Percentiles rank a stretch among this genome's conserved stretches.
Conservation (phyloP, 2,113 vertebrate species). For the Serranochromis macrocephalus region DNA sequence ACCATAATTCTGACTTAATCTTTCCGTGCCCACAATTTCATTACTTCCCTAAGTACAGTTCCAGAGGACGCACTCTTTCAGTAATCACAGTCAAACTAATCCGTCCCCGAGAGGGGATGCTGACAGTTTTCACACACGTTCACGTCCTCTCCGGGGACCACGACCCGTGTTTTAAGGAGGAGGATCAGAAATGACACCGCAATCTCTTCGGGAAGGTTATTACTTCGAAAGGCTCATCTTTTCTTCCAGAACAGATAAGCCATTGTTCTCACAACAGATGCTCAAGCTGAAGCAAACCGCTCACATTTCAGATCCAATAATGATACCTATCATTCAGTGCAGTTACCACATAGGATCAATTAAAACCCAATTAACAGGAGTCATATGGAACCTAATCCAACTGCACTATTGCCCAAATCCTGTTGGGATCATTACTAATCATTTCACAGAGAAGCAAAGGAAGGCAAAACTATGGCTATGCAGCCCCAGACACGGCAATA, state of each 20-base stretch:
- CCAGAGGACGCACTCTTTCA: slow-evolving; percentile 42
- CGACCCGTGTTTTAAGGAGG: not conserved
- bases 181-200: not conserved
- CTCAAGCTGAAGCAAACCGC: not conserved
- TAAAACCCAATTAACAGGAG: slow-evolving; percentile 53
- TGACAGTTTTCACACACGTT: not conserved
- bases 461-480: slow-evolving; percentile 21
- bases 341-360: slow-evolving; percentile 41
- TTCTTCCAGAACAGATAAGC: not conserved
- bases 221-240: not conserved
- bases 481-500: slow-evolving; percentile 27
- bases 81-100: slow-evolving; percentile 46
- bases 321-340: slow-evolving; percentile 4
- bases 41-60: slow-evolving; percentile 40
- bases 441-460: slow-evolving; percentile 29
- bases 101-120: not conserved
- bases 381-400: slow-evolving; percentile 45
- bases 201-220: not conserved
- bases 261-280: not conserved
- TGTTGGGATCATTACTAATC: slow-evolving; percentile 57
- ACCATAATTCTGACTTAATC: slow-evolving; percentile 62
- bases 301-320: slow-evolving; percentile 42
- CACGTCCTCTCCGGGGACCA: not conserved
- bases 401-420: slow-evolving; percentile 43
- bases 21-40: slow-evolving; percentile 53